Evolutionary conservation across 2,797 vertebrate genomes (phyloP), one percentile per base, ranked within the genome.

Genomic region (Poeciliopsis infans): DNA sequence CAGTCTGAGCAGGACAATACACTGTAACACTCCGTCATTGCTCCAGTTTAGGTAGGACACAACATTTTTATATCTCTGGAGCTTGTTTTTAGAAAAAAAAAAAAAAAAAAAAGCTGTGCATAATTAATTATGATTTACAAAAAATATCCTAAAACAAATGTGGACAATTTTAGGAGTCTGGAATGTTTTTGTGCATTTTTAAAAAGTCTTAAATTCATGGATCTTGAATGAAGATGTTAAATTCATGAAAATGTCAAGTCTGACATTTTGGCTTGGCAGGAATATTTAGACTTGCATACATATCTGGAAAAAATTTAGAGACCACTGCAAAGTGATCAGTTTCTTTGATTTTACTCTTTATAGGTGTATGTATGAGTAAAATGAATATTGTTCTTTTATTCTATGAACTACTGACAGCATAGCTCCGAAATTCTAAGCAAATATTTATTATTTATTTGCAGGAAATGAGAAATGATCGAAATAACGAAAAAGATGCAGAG

Each of bases 1-100:
- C 88, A 90, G 92, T 76, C 94, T 98, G 87, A 97, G 97, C 95
- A 96, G 97, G 93, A 96, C 96, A 0, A 78, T 98, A 49, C 97
- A 91, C 91, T 96, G 96, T 85, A 98, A 91, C 82, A 98, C 97
- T 0, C 97, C 98, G 0, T 78, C 92, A 0, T 83, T 91, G 85
- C 92, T 93, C 5, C 92, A 93, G 88, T 87, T 93, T 0, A 92
- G 91, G 93, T 93, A 85, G 15, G 45, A 23, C 45, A 61, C 12
- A 10, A 36, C 31, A 0, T 36, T 36, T 20, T 64, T 3, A 18
- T 20, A 20, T 18, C 36, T 5, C 33, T 39, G 64, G 33, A 39
- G 16, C 33, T 66, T 8, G 16, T 36, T 64, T 36, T 64, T 66
- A 36, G 10, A 64, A 18, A 45, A 45, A 43, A 12, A 11, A 39